Evolutionary conservation across 2,113 vertebrate genomes (phyloP), one percentile per base, ranked within the genome.

Genomic region (Percina caprodes): DNA sequence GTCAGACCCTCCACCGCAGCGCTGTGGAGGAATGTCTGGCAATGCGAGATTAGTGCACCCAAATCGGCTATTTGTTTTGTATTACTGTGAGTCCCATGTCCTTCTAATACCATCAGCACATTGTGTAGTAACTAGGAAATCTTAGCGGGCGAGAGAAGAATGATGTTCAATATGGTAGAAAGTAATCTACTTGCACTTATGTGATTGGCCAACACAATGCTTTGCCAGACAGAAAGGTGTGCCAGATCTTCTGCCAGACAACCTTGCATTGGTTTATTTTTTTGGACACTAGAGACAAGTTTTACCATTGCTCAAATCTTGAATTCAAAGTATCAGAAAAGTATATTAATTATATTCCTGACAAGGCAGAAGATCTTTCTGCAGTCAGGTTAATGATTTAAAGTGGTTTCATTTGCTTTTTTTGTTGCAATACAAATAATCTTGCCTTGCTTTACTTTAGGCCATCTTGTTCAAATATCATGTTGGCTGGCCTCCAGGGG

Each of bases 341-440:
- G 8, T 33, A 21, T 18, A 19, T 60, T 19, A 33, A 19, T 60
- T 10, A 60, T 60, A 33, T 33, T 33, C 58, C 26, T 33, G 58
- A 19, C 7, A 19, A 60, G 30, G 11, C 16, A 60, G 35, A 13
- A 10, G 16, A 4, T 16, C 15, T 18, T 24, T 1, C 21, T 35
- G 11, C 35, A 19, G 67, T 42, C 52, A 51, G 45, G 54, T 60
- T 79, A 55, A 63, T 71, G n/a, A 24, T 56, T 42, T 70, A 56
- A 70, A 42, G 49, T 30, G 19, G 35, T 45, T 33, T 56, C 30
- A 51, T 18, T 14, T 26, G 3, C 15, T 13, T 21, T 56, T 42
- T 42, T 65, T 63, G 13, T 52, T 30, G 39, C 51, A 48, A 45
- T 24, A 52, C 70, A 75, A 74, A 62, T 68, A 24, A 69, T 48